Evolutionary conservation across 2,888 invertebrate genomes (phyloP).

Genomic region (Drosophila hamatofila): DNA sequence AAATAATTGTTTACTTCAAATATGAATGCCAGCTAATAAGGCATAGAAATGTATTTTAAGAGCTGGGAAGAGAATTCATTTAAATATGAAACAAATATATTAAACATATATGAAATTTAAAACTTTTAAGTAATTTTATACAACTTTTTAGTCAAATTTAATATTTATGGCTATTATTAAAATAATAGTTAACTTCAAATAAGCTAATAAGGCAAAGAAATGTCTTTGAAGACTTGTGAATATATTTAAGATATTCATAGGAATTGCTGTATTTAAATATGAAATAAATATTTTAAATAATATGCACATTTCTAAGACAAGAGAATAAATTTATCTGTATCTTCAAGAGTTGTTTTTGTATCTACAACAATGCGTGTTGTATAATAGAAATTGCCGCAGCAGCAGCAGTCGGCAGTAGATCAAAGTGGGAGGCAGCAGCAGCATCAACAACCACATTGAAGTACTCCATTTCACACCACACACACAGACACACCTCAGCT

Average conservation of each 20-base stretch:
- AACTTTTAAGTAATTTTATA: too few species aligned
- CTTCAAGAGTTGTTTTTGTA: background rate
- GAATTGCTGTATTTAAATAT: background rate
- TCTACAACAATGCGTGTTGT: conserved; percentile 39
- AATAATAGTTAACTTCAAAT: background rate
- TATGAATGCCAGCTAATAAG: background rate
- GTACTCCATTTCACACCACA: conserved; percentile 26
- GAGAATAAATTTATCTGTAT: background rate
- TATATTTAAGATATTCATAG: background rate
- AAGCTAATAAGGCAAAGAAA: conserved; percentile 7
- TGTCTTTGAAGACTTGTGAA: conserved; percentile 1
- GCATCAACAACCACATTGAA: conserved; percentile 13
- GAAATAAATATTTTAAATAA: background rate
- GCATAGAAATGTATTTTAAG: background rate
- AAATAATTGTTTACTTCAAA: background rate
- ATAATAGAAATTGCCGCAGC: conserved; percentile 32
- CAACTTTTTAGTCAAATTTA: too few species aligned
- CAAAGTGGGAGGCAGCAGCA: conserved; percentile 28
- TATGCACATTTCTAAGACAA: background rate
- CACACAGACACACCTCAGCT: conserved; percentile 12
- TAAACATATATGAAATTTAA: background rate
- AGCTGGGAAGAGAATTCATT: conserved; percentile 1
- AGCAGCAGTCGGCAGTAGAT: conserved; percentile 27
- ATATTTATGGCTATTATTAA: background rate
- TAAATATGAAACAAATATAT: conserved; percentile 2